Evolutionary conservation across 2,113 vertebrate genomes (phyloP), one percentile per base, ranked within the genome.

Genomic region (Gobio gobio): DNA sequence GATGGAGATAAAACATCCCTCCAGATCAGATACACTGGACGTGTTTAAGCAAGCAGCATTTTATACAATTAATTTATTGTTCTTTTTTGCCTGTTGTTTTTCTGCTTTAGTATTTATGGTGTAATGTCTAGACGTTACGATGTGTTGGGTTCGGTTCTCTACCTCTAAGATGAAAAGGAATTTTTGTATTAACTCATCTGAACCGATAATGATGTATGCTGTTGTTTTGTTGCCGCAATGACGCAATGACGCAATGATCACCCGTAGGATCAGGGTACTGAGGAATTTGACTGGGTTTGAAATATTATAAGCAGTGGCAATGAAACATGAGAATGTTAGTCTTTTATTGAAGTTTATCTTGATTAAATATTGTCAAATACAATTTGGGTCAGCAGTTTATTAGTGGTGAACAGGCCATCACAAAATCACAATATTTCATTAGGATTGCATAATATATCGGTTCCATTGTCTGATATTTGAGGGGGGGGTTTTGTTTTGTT

Each of bases 21-120:
- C 86, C 89, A 87, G 91, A 86, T 86, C 84, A 90, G 89, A 84
- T 87, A 90, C 88, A 84, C 74, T 88, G 89, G 86, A 24, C 95
- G 56, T 92, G 95, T 94, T 90, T 84, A 68, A 90, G 91, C 95
- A 94, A 76, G 95, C 66, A 86, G 6, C 87, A 49, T 73, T 83
- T 85, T 83, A 88, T 22, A 92, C 89, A 91, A 92, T 93, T 92
- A 83, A 88, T 90, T 90, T 89, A 89, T 93, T 93, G 91, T 93
- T 94, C 56, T 85, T 22, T 87, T 82, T 2, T 0, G 56, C 78
- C 79, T 3, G 78, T 86, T 68, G 0, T 82, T 80, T 87, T 56
- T 89, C 43, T 75, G 78, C 83, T 86, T 81, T 33, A 76, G 87
- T 70, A 74, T 77, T 86, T 61, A 74, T 90, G 87, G 83, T 80